Conservation (phyloP, 2,797 vertebrate genomes). For the Calcarius lapponicus region DNA sequence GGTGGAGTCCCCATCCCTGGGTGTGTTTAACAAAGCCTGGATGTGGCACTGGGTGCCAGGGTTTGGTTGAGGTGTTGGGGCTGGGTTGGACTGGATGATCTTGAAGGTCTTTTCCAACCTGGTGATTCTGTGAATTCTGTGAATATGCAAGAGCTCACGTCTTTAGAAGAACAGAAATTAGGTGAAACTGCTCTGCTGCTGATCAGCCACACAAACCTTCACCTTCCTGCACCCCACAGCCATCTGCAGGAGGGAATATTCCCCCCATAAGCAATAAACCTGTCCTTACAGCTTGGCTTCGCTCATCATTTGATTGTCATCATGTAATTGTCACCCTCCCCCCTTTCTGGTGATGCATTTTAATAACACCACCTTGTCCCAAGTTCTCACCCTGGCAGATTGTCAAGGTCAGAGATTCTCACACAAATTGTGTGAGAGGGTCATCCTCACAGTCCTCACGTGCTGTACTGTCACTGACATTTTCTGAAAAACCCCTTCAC, state of each 20-base stretch:
- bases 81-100: neutral
- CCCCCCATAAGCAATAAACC: fast-evolving
- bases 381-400: neutral
- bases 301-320: neutral
- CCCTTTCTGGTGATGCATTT: neutral
- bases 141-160: too few species aligned
- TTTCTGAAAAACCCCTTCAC: too few species aligned
- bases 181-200: neutral
- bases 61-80: too few species aligned
- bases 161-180: neutral
- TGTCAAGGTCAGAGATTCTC: neutral
- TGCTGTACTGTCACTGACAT: neutral
- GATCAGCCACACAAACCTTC: fast-evolving
- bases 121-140: neutral
- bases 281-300: neutral
- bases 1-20: neutral
- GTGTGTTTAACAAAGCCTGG: too few species aligned
- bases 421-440: neutral
- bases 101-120: neutral
- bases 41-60: too few species aligned
- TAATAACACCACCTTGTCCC: neutral
- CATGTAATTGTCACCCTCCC: fast-evolving
- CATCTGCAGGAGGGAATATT: neutral
- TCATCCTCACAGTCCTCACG: fast-evolving
- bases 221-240: neutral